Evolutionary conservation across 2,797 vertebrate species (phyloP), one percentile per base, ranked within the genome.

Genomic region (Sebastes oblongus): DNA sequence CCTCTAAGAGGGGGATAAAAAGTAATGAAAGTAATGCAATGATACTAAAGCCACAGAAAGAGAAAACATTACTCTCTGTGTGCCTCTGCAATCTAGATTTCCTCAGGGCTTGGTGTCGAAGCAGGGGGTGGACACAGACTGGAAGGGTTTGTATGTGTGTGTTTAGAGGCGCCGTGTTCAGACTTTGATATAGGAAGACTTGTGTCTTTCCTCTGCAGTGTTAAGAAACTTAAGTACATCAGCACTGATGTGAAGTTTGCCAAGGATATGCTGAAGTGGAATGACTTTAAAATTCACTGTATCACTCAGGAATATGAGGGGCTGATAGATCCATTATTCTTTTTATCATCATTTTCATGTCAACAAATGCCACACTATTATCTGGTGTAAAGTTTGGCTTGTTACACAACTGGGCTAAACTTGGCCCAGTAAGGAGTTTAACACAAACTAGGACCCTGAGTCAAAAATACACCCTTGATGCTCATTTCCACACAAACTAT

Each of bases 21-120:
- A 77, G 72, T 73, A 74, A 87, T 72, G 65, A 75, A 83, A 80
- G 69, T 73, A 80, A 88, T 77, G 65, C 18, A 60, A 80, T 85
- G 82, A 87, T 30, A 88, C 73, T 75, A 56, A 89, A 86, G 72
- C 78, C 59, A 34, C 65, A 78, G 65, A 86, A 77, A 84, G 55
- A 81, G 67, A 88, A 79, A 86, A 71, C 82, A 88, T 86, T 79
- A 66, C 75, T 85, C 86, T 83, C 73, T 77, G 77, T 62, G 5
- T 62, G 82, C 61, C 60, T 75, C 69, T 74, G 77, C 7, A 14
- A 77, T 88, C 81, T 67, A 76, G 34, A 76, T 84, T 64, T 90
- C 89, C 87, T 82, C 36, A 14, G 82, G 86, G 87, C 73, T 81
- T 27, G 54, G 30, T 54, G 79, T 78, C 58, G 42, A 70, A 64